Percentiles rank a stretch among this genome's conserved stretches.
phyloP scores from a whole-genome alignment of 2,113 vertebrate genomes.

The Actenoides lindsayi region DNA sequence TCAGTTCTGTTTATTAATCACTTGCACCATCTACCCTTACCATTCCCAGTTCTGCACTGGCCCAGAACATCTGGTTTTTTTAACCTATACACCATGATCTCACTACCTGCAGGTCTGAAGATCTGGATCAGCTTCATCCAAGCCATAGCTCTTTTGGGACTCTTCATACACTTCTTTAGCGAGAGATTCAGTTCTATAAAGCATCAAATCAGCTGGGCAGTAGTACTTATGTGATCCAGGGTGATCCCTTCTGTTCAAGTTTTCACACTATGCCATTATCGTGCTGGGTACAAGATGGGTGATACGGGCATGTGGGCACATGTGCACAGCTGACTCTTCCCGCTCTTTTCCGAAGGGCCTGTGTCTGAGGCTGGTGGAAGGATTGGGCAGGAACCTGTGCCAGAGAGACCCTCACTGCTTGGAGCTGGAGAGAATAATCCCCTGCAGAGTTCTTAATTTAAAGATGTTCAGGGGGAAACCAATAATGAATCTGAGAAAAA shows the following conservation, averaged over 20 bases:
- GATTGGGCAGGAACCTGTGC: not conserved
- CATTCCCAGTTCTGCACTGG: not conserved
- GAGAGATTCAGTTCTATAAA: not conserved
- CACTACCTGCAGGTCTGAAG: not conserved
- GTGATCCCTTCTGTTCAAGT: not conserved
- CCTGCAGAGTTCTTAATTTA: not conserved
- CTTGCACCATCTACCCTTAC: not conserved
- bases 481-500: not conserved
- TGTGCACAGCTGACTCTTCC: rapidly evolving
- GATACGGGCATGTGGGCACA: not conserved
- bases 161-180: not conserved
- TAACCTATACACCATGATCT: not conserved
- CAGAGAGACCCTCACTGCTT: not conserved
- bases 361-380: rapidly evolving
- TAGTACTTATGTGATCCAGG: not conserved
- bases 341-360: not conserved
- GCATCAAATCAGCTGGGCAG: not conserved
- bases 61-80: not conserved
- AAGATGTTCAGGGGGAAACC: rapidly evolving
- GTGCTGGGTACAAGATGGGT: not conserved
- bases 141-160: not conserved
- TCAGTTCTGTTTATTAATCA: not conserved
- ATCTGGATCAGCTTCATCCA: not conserved
- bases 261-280: not conserved
- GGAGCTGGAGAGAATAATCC: not conserved